Conservation (phyloP, 2,113 vertebrate genomes). For the Malaclemys terrapin region DNA sequence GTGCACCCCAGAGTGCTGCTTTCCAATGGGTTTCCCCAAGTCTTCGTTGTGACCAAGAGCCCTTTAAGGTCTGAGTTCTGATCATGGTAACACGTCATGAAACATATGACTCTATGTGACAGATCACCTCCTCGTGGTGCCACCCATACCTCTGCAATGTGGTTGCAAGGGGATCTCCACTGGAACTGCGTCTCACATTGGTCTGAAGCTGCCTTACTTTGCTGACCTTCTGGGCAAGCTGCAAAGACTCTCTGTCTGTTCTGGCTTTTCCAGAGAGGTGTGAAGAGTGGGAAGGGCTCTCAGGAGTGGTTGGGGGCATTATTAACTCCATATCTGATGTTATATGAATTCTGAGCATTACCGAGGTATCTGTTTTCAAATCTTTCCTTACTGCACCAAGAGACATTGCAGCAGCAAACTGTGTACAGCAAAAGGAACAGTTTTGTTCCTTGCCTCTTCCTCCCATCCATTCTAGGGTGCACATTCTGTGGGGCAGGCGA, state of each 20-base stretch:
- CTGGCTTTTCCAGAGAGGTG: background rate
- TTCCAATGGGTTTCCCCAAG: fast-evolving
- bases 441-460: background rate
- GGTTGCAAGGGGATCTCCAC: background rate
- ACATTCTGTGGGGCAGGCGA: background rate
- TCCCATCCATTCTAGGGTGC: background rate
- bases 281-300: background rate
- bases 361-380: background rate
- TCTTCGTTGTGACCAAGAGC: too few species aligned
- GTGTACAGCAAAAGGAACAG: fast-evolving
- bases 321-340: background rate
- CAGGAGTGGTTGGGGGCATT: background rate
- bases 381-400: background rate
- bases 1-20: fast-evolving
- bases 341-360: background rate
- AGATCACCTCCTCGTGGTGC: fast-evolving
- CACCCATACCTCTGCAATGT: background rate
- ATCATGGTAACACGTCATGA: background rate
- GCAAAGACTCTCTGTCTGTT: background rate
- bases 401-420: background rate
- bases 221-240: fast-evolving
- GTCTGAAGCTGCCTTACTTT: background rate
- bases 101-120: background rate
- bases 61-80: background rate
- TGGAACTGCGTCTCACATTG: fast-evolving